phyloP scores from a whole-genome alignment of 1,140 invertebrate species.

The Drosophila pectinifera region DNA sequence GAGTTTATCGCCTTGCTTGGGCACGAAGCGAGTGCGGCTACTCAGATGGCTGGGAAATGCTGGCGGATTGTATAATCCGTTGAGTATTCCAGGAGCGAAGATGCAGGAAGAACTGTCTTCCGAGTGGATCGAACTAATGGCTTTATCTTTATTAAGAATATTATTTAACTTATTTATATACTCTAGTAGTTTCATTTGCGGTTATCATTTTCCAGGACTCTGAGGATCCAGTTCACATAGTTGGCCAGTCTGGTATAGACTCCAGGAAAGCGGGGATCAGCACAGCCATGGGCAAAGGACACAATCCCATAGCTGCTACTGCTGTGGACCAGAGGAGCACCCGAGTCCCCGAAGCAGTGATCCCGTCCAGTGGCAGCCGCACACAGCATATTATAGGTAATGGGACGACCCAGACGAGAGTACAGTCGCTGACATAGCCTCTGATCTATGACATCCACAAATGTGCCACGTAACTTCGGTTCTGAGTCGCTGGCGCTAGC shows the following conservation, averaged over 20 bases:
- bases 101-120: constrained; percentile 13
- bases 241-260: constrained; percentile 85
- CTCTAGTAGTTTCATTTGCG: not conserved
- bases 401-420: constrained; percentile 12
- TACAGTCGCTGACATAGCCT: constrained; percentile 29
- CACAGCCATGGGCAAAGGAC: constrained; percentile 88
- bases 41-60: constrained; percentile 39
- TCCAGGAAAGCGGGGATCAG: constrained; percentile 86
- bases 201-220: not conserved
- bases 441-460: constrained; percentile 24
- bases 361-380: constrained; percentile 81
- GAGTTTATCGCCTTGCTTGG: constrained; percentile 47
- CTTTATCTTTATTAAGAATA: not conserved
- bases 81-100: constrained; percentile 32
- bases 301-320: constrained; percentile 86
- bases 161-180: constrained; percentile 4
- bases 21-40: constrained; percentile 32
- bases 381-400: constrained; percentile 86
- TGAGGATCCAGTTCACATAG: constrained; percentile 50
- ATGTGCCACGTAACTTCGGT: constrained; percentile 27
- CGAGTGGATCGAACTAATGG: not conserved
- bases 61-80: constrained; percentile 41
- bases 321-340: constrained; percentile 82
- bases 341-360: constrained; percentile 83
- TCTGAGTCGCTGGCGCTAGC: not conserved